A percentile compares a stretch with the other conserved stretches of the same genome.
Evolutionary conservation across 2,113 vertebrate species (phyloP).

Genomic region (Spheniscus mendiculus): DNA sequence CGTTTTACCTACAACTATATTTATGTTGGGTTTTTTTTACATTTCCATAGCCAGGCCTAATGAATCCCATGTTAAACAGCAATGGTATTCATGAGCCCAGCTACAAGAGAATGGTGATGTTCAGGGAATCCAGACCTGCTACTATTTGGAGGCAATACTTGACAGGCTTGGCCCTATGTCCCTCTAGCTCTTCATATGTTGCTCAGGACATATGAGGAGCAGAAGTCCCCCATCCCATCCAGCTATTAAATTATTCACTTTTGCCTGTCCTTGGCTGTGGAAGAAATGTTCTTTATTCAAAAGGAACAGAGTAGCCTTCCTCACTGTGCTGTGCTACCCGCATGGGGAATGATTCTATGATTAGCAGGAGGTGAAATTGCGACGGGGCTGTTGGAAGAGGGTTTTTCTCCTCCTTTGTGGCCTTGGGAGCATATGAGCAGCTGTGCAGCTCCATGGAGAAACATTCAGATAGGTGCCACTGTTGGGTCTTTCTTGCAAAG

Average conservation of each 20-base stretch:
- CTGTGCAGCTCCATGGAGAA: not conserved
- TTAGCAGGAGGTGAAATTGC: not conserved
- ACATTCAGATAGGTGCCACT: not conserved
- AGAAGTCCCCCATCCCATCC: not conserved
- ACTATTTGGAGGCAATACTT: not conserved
- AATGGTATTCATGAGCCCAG: not conserved
- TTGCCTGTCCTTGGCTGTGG: not conserved
- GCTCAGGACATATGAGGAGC: not conserved
- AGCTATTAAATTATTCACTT: not conserved
- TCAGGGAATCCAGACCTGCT: not conserved
- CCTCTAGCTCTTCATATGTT: not conserved
- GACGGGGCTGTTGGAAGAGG: not conserved
- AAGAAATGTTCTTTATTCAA: not conserved
- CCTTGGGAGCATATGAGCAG: fast-evolving
- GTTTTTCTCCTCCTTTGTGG: not conserved
- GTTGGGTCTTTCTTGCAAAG: not conserved
- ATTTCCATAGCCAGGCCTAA: not conserved
- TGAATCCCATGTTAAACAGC: not conserved
- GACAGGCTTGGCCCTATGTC: not conserved
- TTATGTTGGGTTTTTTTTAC: not conserved
- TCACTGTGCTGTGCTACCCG: not conserved
- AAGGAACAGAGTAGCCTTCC: not conserved
- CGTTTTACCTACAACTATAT: not conserved
- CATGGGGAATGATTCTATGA: not conserved
- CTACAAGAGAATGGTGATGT: not conserved